Percentiles rank a stretch among this genome's conserved stretches.
These are phyloP conservation scores for Artemia sinica DNA, from an alignment of 2,888 invertebrate species.

Conservation along the genomic window DNA sequence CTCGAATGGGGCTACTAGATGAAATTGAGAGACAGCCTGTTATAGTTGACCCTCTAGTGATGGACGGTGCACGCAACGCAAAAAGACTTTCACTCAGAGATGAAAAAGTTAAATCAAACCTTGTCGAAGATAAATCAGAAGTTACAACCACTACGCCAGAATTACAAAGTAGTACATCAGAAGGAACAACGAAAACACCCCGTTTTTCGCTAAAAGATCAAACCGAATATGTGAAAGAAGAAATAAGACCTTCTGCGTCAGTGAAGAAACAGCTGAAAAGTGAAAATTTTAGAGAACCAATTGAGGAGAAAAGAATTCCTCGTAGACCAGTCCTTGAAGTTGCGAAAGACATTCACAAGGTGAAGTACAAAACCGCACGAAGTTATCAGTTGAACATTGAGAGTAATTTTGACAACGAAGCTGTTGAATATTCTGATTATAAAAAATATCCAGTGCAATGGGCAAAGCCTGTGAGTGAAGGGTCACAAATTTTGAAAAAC, in stretches of 20 bases:
- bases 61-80: neutral
- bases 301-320: neutral
- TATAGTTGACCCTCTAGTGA: neutral
- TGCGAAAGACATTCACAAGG: neutral
- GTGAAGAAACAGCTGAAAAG: conserved; percentile 3
- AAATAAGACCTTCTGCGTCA: neutral
- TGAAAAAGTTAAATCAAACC: neutral
- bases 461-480: neutral
- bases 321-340: conserved; percentile 1
- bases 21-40: neutral
- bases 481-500: neutral
- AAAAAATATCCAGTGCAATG: conserved; percentile 9
- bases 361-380: conserved; percentile 9
- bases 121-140: neutral
- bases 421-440: too few species aligned
- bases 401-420: neutral
- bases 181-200: neutral
- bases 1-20: neutral
- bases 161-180: neutral
- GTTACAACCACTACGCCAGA: neutral
- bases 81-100: neutral
- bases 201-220: neutral
- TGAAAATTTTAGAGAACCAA: neutral
- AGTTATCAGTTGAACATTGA: conserved; percentile 4
- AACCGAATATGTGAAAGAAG: neutral